These are phyloP conservation scores for Epistrophe eligans DNA, from an alignment of 2,888 invertebrate genomes.

Conservation along the genomic window DNA sequence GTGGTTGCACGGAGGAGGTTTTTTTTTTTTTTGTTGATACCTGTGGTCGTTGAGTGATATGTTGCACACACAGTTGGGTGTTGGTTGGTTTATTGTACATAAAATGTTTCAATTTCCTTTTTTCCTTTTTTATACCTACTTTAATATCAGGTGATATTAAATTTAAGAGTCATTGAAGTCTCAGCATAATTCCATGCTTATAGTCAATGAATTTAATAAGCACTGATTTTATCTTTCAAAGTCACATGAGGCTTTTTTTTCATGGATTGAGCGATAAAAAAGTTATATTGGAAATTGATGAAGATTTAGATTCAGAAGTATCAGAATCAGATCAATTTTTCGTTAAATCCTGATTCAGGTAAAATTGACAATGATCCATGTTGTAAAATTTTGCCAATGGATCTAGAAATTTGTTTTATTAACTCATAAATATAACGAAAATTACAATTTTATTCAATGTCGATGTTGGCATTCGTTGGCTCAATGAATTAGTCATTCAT, in stretches of 20 bases:
- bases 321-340: too few relatives aligned
- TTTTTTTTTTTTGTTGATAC: conserved; percentile 33
- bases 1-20: conserved; percentile 70
- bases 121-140: conserved; percentile 12
- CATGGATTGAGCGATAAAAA: not conserved
- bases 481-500: too few relatives aligned
- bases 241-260: not conserved
- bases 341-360: too few relatives aligned
- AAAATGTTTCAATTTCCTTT: conserved; percentile 66
- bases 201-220: conserved; percentile 4
- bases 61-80: conserved; percentile 57
- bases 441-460: too few relatives aligned
- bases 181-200: not conserved
- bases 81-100: conserved; percentile 29
- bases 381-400: too few relatives aligned
- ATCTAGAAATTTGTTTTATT: too few relatives aligned
- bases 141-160: conserved; percentile 18
- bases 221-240: not conserved
- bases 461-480: too few relatives aligned
- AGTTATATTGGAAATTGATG: not conserved
- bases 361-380: too few relatives aligned
- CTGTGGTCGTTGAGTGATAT: conserved; percentile 55
- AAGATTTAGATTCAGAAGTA: not conserved
- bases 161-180: conserved; percentile 13
- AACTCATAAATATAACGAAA: too few relatives aligned